These are phyloP conservation scores for Murina feae DNA, from an alignment of 2,113 vertebrate genomes.

Conservation along the genomic window DNA sequence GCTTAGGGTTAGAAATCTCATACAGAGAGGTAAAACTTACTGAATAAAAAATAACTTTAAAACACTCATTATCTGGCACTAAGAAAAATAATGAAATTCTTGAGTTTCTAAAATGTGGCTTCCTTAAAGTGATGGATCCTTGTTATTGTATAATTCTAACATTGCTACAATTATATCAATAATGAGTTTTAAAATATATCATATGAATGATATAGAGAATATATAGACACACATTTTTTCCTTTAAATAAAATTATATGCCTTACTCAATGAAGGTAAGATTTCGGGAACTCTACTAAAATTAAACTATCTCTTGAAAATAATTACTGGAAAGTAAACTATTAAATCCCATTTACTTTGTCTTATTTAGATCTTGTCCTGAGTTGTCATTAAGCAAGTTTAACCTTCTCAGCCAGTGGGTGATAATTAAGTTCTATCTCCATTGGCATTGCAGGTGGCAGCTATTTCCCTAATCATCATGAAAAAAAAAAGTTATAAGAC, in stretches of 20 bases:
- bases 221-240: not conserved
- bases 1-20: not conserved
- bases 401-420: not conserved
- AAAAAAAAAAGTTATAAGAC: constrained; percentile 2
- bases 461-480: not conserved
- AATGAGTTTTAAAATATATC: not conserved
- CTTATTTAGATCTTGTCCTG: constrained; percentile 10
- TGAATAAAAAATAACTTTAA: not conserved
- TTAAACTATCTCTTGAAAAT: not conserved
- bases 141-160: not conserved
- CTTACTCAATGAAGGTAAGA: not conserved
- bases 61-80: not conserved
- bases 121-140: not conserved
- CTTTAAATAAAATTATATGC: not conserved
- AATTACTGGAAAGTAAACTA: not conserved
- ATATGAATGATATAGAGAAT: not conserved
- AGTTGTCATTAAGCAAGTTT: not conserved
- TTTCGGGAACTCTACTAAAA: constrained; percentile 24
- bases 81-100: not conserved
- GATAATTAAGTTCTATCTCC: constrained; percentile 38
- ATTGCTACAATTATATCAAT: not conserved
- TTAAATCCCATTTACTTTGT: not conserved
- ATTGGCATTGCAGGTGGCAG: not conserved
- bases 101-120: not conserved
- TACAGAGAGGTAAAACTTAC: not conserved